Evolutionary conservation across 2,888 invertebrate species (phyloP), one percentile per base, ranked within the genome.

Genomic region (Automeris io): DNA sequence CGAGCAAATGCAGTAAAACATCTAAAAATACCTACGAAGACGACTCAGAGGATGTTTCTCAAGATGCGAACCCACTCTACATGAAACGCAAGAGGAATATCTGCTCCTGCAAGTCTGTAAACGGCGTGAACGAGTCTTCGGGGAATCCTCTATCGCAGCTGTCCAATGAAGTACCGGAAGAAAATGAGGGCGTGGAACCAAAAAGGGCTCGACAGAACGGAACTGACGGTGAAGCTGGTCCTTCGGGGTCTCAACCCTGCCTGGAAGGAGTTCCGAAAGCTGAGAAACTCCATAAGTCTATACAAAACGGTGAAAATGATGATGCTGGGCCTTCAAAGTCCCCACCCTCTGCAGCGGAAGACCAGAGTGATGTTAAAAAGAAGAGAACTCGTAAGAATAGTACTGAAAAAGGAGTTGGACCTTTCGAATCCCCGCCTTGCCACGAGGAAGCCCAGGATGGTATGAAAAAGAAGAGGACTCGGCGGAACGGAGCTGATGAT

Each of bases 211-310:
- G 29, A 2, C 29, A 29, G 29, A 29, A 29, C 29, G 29, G 16
- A 0, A 16, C 16, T 16, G 34, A 39, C 18, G 26, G 34, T 5
- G 42, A 23, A 6, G 26, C 42, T 16, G 7, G 39, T n/a, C 39
- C 2, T 39, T 43, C 24, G 16, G 24, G 16, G 22, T 18, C 11
- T 11, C 37, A n/a, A n/a, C n/a, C n/a, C n/a, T n/a, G n/a, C n/a
- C n/a, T n/a, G n/a, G n/a, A n/a, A n/a, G n/a, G n/a, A n/a, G n/a
- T n/a, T n/a, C n/a, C n/a, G n/a, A n/a, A n/a, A n/a, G n/a, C n/a
- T n/a, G n/a, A n/a, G n/a, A n/a, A n/a, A n/a, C n/a, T n/a, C n/a
- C n/a, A n/a, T n/a, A n/a, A n/a, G n/a, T n/a, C n/a, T n/a, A n/a
- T n/a, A n/a, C n/a, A n/a, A n/a, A n/a, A n/a, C n/a, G n/a, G n/a